Conservation (phyloP, 2,888 invertebrate species). For the Noctua janthina region DNA sequence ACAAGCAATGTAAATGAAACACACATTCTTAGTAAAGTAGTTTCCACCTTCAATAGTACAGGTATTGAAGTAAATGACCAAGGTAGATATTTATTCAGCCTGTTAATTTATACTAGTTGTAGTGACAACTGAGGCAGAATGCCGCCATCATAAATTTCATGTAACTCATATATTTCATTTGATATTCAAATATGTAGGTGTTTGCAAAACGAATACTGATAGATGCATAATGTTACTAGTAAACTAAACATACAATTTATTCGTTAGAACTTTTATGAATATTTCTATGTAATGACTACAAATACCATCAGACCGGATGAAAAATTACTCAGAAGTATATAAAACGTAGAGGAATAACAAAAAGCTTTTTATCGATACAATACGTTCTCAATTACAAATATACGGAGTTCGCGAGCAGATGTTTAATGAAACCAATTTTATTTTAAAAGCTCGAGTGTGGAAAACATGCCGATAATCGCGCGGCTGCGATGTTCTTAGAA, state of each 20-base stretch:
- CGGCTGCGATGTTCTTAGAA: conserved; percentile 83
- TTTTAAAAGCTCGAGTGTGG: conserved; percentile 74
- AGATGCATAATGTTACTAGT: conserved; percentile 55
- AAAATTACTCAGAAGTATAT: conserved; percentile 41
- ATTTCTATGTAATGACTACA: conserved; percentile 33
- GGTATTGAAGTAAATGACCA: conserved; percentile 56
- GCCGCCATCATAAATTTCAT: conserved; percentile 64
- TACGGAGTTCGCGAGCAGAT: conserved; percentile 53
- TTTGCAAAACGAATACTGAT: conserved; percentile 62
- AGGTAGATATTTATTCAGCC: conserved; percentile 56
- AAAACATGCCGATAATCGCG: conserved; percentile 85
- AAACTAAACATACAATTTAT: conserved; percentile 38
- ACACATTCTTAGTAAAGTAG: conserved; percentile 3
- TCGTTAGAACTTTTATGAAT: conserved; percentile 21
- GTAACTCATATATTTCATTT: conserved; percentile 66
- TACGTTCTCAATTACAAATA: conserved; percentile 63
- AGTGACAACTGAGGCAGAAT: conserved; percentile 62
- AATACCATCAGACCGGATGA: conserved; percentile 21
- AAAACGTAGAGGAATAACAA: conserved; percentile 37
- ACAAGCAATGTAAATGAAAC: conserved; percentile 31
- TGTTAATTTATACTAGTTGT: conserved; percentile 63
- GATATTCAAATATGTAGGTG: conserved; percentile 65
- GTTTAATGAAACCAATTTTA: conserved; percentile 70
- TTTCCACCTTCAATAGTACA: conserved; percentile 7
- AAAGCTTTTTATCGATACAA: conserved; percentile 55